phyloP scores from a whole-genome alignment of 2,888 invertebrate species.

The Sarcophaga subvicina region DNA sequence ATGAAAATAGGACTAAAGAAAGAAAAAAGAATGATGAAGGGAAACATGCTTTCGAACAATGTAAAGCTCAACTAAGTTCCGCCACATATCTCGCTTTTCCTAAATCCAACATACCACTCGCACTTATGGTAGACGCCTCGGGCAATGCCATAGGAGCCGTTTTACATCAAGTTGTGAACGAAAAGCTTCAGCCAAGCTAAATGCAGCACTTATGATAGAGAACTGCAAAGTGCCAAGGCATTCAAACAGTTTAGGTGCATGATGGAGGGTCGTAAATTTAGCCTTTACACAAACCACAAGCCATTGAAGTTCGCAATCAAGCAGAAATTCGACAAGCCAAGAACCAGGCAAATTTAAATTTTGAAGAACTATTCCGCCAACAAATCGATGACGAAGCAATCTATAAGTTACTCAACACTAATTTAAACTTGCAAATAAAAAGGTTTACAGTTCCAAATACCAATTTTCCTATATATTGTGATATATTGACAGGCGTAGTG shows the following conservation, averaged over 20 bases:
- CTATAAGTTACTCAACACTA: not conserved
- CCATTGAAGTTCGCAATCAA: conserved; percentile 50
- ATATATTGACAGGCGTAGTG: not conserved
- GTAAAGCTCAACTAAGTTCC: conserved; percentile 43
- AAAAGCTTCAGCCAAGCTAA: conserved; percentile 52
- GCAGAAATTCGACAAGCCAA: conserved; percentile 59
- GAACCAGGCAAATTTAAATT: conserved; percentile 44
- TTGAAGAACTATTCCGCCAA: not conserved
- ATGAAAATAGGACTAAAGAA: no score
- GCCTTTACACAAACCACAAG: conserved; percentile 52
- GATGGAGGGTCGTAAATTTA: conserved; percentile 45
- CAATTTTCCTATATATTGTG: not conserved
- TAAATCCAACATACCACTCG: conserved; percentile 36
- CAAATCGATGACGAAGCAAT: conserved; percentile 23
- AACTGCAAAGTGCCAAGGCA: conserved; percentile 51
- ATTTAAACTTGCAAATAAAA: not conserved
- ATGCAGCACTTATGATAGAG: conserved; percentile 62
- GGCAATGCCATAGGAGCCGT: conserved; percentile 50
- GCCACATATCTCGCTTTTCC: conserved; percentile 50
- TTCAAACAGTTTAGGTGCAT: conserved; percentile 60
- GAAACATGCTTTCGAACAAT: conserved; percentile 40
- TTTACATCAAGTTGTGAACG: conserved; percentile 32
- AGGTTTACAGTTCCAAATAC: not conserved
- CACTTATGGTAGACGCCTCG: conserved; percentile 62
- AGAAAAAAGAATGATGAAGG: not conserved